phyloP scores from a whole-genome alignment of 2,797 vertebrate genomes.

The Euthynnus affinis region DNA sequence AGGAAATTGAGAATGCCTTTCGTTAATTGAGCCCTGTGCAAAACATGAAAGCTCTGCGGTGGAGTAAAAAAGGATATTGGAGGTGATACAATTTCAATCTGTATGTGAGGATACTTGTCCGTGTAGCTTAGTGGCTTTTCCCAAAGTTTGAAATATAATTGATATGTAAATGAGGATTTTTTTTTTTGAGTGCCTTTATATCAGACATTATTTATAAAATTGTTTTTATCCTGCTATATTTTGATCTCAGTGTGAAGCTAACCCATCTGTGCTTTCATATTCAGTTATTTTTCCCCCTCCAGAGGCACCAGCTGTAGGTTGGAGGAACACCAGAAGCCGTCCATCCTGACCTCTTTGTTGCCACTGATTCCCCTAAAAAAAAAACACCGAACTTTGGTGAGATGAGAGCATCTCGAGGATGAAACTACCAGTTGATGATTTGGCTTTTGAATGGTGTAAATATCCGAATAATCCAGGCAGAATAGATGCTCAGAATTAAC shows the following conservation, averaged over 20 bases:
- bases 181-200: no score
- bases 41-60: conserved; percentile 27
- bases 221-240: no score
- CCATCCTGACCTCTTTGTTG: no score
- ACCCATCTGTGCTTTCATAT: no score
- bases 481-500: no score
- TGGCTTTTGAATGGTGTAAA: neutral
- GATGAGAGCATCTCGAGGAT: neutral
- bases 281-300: no score
- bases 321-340: no score
- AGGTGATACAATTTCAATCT: conserved; percentile 5
- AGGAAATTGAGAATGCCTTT: neutral
- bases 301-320: no score
- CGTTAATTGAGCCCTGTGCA: conserved; percentile 7
- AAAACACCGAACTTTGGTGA: neutral
- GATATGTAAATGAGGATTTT: neutral
- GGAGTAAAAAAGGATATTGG: neutral
- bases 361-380: neutral
- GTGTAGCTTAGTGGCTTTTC: no score
- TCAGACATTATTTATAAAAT: no score
- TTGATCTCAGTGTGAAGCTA: no score
- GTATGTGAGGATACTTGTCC: neutral
- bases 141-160: neutral
- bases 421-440: neutral
- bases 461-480: neutral